Percentiles rank a stretch among this genome's conserved stretches.
Conservation (phyloP, 2,797 vertebrate species). For the Apogon hyalosoma region DNA sequence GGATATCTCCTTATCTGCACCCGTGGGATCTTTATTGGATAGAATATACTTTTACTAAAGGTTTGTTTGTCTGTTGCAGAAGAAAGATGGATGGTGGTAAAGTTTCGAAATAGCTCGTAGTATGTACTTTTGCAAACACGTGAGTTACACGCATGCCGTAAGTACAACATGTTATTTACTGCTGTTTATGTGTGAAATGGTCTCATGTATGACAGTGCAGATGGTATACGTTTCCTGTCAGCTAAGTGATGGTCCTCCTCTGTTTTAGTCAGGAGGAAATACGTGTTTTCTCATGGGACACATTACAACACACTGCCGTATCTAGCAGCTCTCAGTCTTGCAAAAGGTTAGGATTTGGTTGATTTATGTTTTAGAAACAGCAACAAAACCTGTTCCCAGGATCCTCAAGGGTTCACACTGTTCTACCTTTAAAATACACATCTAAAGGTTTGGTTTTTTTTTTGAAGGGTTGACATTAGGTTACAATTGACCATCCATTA, state of each 20-base stretch:
- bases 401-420: constrained; percentile 1
- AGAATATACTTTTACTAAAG: constrained; percentile 21
- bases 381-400: background rate
- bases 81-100: background rate
- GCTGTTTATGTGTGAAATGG: constrained; percentile 20
- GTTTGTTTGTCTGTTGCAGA: constrained; percentile 17
- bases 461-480: background rate
- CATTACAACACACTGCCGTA: constrained; percentile 35
- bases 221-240: constrained; percentile 76
- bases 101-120: constrained; percentile 2
- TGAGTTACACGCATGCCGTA: constrained; percentile 4
- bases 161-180: constrained; percentile 27
- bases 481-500: too few relatives aligned
- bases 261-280: constrained; percentile 57
- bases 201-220: constrained; percentile 60
- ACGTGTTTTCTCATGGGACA: constrained; percentile 66
- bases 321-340: constrained; percentile 33
- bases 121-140: constrained; percentile 11
- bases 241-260: constrained; percentile 55
- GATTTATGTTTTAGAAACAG: constrained; percentile 48
- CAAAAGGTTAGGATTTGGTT: constrained; percentile 35
- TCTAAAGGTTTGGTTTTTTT: background rate
- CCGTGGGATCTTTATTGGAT: constrained; percentile 14
- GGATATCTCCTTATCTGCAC: constrained; percentile 37
- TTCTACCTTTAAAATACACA: constrained; percentile 6